Conservation (phyloP, 2,113 vertebrate genomes). For the Plecotus auritus region DNA sequence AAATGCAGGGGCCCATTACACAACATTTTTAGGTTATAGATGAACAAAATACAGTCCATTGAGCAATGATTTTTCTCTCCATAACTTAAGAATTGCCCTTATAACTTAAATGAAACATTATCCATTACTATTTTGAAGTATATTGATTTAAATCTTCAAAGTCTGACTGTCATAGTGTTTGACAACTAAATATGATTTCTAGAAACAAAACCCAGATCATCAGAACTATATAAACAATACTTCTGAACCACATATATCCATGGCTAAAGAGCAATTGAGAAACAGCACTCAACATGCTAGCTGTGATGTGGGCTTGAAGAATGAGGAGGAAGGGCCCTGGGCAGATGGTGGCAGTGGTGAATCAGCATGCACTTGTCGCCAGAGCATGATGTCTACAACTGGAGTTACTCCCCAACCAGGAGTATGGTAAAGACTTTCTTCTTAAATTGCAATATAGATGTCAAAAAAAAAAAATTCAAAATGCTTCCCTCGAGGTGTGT, state of each 20-base stretch:
- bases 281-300: background rate
- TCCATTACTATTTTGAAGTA: background rate
- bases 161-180: background rate
- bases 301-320: slow-evolving; percentile 42
- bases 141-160: background rate
- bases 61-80: background rate
- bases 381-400: background rate
- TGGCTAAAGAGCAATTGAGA: slow-evolving; percentile 27
- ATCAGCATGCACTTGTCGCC: background rate
- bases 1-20: background rate
- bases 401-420: background rate
- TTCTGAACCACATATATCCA: slow-evolving; percentile 20
- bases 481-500: background rate
- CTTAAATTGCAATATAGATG: background rate
- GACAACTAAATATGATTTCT: slow-evolving; percentile 57
- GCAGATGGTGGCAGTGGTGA: slow-evolving; percentile 43
- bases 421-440: slow-evolving; percentile 46
- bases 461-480: background rate
- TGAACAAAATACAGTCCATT: background rate
- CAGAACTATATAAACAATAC: slow-evolving; percentile 23
- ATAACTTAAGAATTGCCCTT: background rate
- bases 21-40: background rate
- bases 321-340: slow-evolving; percentile 36
- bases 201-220: slow-evolving; percentile 50
- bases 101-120: background rate